Percentiles rank a stretch among this genome's conserved stretches.
phyloP scores from a whole-genome alignment of 2,888 invertebrate species.

The Diaperis boleti region DNA sequence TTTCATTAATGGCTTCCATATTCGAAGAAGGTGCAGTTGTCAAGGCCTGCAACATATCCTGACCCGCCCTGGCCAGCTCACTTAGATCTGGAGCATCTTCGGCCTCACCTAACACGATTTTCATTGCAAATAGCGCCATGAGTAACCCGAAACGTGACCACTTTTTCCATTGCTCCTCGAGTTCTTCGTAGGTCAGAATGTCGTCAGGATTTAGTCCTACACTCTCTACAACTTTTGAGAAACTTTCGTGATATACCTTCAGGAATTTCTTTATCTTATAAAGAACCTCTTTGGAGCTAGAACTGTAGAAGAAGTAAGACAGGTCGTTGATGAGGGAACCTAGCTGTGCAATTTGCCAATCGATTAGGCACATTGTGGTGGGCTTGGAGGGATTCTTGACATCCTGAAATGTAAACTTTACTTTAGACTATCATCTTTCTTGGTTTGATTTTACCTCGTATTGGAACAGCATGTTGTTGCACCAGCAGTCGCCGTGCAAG shows the following conservation, averaged over 20 bases:
- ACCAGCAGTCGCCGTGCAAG: slow-evolving; percentile 58
- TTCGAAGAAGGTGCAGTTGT: not conserved
- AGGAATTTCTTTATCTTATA: slow-evolving; percentile 51
- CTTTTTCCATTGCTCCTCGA: slow-evolving; percentile 39
- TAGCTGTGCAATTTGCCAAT: slow-evolving; percentile 49
- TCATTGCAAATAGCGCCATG: slow-evolving; percentile 22
- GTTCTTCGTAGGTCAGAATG: slow-evolving; percentile 47
- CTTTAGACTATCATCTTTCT: too few species aligned
- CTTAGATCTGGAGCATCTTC: slow-evolving; percentile 31
- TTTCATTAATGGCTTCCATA: slow-evolving; percentile 12
- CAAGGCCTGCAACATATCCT: slow-evolving; percentile 11
- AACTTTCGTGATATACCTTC: slow-evolving; percentile 55
- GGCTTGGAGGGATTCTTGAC: slow-evolving; percentile 38
- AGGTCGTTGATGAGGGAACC: slow-evolving; percentile 53
- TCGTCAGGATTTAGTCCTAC: slow-evolving; percentile 48
- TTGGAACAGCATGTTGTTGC: slow-evolving; percentile 58
- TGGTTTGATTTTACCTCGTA: slow-evolving; percentile 53
- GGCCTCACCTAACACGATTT: slow-evolving; percentile 20
- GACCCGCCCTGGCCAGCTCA: slow-evolving; percentile 7
- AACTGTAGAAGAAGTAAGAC: slow-evolving; percentile 55
- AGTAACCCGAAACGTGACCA: slow-evolving; percentile 34
- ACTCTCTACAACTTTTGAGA: too few species aligned
- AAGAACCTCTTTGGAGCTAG: slow-evolving; percentile 51
- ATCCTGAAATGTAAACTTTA: slow-evolving; percentile 1
- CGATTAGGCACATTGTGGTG: slow-evolving; percentile 45